phyloP scores from a whole-genome alignment of 2,888 invertebrate species.

The Drosophila infuscata region DNA sequence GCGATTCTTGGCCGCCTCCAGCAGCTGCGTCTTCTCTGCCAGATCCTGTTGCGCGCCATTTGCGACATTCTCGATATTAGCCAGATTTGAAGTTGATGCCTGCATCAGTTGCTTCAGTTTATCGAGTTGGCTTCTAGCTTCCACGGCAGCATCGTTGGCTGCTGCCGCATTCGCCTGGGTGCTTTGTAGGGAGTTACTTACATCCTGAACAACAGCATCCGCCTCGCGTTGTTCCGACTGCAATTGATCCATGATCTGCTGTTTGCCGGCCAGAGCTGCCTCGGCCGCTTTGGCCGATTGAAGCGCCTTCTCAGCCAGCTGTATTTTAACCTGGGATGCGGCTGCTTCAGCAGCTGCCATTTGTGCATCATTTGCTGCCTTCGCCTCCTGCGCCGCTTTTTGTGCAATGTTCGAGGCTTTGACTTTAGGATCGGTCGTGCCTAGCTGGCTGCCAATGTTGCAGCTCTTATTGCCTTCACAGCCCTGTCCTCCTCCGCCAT shows the following conservation, averaged over 20 bases:
- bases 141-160: slow-evolving; percentile 88
- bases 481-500: slow-evolving; percentile 1
- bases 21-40: slow-evolving; percentile 88
- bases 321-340: slow-evolving; percentile 90
- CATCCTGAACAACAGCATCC: slow-evolving; percentile 88
- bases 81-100: slow-evolving; percentile 86
- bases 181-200: slow-evolving; percentile 87
- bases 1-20: slow-evolving; percentile 89
- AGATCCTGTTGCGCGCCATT: slow-evolving; percentile 88
- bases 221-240: slow-evolving; percentile 89
- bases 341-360: slow-evolving; percentile 90
- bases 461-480: not conserved
- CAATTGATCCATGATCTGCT: slow-evolving; percentile 89
- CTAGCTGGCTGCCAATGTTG: not conserved
- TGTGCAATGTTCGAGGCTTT: slow-evolving; percentile 89
- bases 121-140: slow-evolving; percentile 86
- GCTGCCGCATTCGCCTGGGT: slow-evolving; percentile 88
- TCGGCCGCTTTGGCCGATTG: slow-evolving; percentile 91
- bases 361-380: slow-evolving; percentile 90
- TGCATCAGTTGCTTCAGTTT: slow-evolving; percentile 85
- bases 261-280: slow-evolving; percentile 89
- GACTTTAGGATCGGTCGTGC: slow-evolving; percentile 72
- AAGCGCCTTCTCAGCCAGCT: slow-evolving; percentile 90
- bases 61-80: slow-evolving; percentile 88
- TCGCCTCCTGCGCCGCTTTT: slow-evolving; percentile 90